Conservation (phyloP, 2,797 vertebrate genomes). For the Squalus acanthias region DNA sequence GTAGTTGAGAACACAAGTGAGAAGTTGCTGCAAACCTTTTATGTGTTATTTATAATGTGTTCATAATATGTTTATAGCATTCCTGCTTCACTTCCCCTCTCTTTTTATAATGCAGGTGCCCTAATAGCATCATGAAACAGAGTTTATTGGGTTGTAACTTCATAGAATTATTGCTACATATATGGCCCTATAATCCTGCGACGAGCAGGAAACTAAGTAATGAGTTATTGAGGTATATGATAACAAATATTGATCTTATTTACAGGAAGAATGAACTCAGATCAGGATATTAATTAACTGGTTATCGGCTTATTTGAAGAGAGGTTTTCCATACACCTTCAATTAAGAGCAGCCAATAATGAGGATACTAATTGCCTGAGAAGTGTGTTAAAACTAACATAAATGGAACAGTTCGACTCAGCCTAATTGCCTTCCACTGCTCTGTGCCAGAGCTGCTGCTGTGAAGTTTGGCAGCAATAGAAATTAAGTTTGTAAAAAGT, state of each 20-base stretch:
- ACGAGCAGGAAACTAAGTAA: background rate
- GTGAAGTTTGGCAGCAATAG: background rate
- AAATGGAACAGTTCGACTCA: background rate
- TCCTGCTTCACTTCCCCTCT: constrained; percentile 8
- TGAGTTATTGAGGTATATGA: background rate
- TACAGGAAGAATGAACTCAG: constrained; percentile 3
- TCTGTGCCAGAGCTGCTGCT: constrained; percentile 13
- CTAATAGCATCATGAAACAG: constrained; percentile 21
- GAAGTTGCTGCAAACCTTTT: constrained; percentile 6
- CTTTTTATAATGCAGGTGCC: background rate
- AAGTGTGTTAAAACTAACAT: constrained; percentile 30
- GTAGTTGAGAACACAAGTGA: constrained; percentile 22
- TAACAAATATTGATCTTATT: background rate
- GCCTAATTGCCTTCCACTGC: background rate
- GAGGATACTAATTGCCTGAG: constrained; percentile 23
- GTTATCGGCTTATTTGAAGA: background rate
- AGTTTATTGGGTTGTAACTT: background rate
- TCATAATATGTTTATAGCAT: constrained; percentile 35
- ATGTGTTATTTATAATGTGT: constrained; percentile 32
- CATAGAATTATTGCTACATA: constrained; percentile 14
- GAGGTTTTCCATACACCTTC: constrained; percentile 9
- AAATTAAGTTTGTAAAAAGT: background rate
- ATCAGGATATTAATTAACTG: background rate
- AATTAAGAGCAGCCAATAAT: constrained; percentile 15
- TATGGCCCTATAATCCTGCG: background rate